Base-by-base conservation (phyloP, 2,797 vertebrate species). In the Thripadectes ignobilis region DNA sequence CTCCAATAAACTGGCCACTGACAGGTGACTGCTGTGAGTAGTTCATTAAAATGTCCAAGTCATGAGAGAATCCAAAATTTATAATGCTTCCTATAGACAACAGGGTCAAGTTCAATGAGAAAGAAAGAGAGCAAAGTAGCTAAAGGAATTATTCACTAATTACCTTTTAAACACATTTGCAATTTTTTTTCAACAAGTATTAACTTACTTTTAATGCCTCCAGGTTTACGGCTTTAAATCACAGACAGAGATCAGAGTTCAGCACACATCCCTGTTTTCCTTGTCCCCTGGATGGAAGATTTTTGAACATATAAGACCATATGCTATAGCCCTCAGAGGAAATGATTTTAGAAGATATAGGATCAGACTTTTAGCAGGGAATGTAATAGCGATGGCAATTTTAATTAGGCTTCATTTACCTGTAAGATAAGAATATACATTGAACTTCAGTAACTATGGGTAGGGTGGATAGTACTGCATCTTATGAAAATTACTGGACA, bases 11-110 rank as follows among this genome's bases (percentile, higher is more conserved):
- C 95, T 66, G 89, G 81, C 90, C 89, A 91, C 91, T 97, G 97
- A 98, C 98, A 97, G 97, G 92, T 84, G 92, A 98, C 98, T 89
- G 95, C 97, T 98, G 97, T 95, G 97, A 85, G 65, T 75, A 94
- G 95, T 97, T 98, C 98, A 98, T 98, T 98, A 98, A 98, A 98
- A 97, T 95, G 97, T 98, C 97, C 93, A 89, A 82, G 96, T 96
- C 97, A 93, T 85, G 95, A 97, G 97, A 97, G 96, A 98, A 89
- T 97, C 94, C 96, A 97, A 97, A 98, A 98, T 98, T 98, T 98
- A 98, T 98, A 97, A 98, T 85, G 75, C 96, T 97, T 98, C 97
- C 96, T 96, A 84, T 71, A 94, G 97, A 97, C 93, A 96, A 93
- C 38, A 93, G 85, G 98, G 97, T 98, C 97, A 97, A 97, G 96